Conservation (phyloP, 2,113 vertebrate species). For the Pituophis catenifer region DNA sequence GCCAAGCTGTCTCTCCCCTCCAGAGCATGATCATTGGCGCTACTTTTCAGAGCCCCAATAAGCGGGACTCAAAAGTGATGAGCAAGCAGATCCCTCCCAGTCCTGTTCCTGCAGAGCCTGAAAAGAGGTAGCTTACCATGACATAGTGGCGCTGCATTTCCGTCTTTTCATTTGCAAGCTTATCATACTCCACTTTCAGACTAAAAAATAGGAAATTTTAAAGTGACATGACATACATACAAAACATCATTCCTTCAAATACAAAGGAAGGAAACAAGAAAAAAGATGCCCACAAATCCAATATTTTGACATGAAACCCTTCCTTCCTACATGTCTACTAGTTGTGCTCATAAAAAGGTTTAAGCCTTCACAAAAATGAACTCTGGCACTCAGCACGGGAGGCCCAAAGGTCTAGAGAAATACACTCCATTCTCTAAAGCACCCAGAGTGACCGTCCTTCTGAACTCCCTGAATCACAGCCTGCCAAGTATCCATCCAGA, state of each 20-base stretch:
- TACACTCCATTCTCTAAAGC: background rate
- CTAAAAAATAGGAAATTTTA: slow-evolving; percentile 37
- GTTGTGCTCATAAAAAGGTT: no score
- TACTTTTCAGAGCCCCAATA: background rate
- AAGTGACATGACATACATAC: no score
- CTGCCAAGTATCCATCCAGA: background rate
- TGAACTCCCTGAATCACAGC: no score
- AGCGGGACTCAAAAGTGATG: no score
- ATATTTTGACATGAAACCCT: background rate
- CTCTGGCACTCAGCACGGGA: background rate
- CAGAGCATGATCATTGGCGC: background rate
- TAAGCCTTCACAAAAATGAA: background rate
- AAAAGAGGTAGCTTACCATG: slow-evolving; percentile 80
- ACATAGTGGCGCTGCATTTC: slow-evolving; percentile 98
- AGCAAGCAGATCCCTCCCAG: background rate
- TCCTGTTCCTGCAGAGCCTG: background rate
- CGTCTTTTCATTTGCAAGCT: slow-evolving; percentile 94
- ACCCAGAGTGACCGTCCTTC: background rate
- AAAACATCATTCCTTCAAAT: background rate
- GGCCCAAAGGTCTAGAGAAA: background rate
- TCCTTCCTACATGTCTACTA: background rate
- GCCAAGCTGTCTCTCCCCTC: background rate
- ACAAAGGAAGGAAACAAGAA: background rate
- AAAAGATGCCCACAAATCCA: background rate
- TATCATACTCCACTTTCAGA: slow-evolving; percentile 94